Base-by-base conservation (phyloP, 2,888 invertebrate genomes). In the Rhagonycha fulva region DNA sequence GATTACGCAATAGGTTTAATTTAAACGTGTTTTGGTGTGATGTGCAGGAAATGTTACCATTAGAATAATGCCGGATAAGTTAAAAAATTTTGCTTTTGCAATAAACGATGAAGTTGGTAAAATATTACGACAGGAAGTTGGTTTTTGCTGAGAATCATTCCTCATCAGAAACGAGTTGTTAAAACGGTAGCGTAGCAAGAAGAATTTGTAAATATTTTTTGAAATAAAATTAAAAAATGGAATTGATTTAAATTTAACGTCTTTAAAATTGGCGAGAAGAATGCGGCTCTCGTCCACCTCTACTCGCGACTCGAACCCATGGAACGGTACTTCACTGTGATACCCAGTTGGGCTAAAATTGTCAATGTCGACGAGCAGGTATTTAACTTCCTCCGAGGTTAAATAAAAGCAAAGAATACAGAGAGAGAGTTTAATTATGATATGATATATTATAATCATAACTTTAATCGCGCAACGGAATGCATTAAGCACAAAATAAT, bases 281-380 rank as follows among this genome's bases (percentile, higher is more conserved):
- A 81, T 82, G 81, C 78, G 80, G 78, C 78, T 75, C 79, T 81
- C 82, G 77, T 82, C 81, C 82, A 82, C 81, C 82, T 82, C 80
- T 82, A 82, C 63, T 79, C 79, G 77, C 78, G 72, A 78, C 79
- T 75, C 79, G 80, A 82, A 81, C 81, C 81, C 77, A 75, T 77
- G 78, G 76, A 82, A 82, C 82, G 82, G 82, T 82, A 82, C 82
- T 82, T 81, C 80, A 82, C 80, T 81, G 80, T 80, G 81, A 82
- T 82, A 80, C 81, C 68, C 28, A 68, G 24, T 80, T 76, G 76
- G 78, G 73, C 81, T 78, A 73, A 77, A 82, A 82, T 82, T 82
- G 82, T 82, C 82, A 82, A 81, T 81, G 81, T 80, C 78, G 78
- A 78, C 75, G 73, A 73, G 79, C 75, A 80, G 81, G 81, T 81